Percentiles rank a stretch among this genome's conserved stretches.
phyloP scores from a whole-genome alignment of 2,888 invertebrate species.

The Mesodorylaimus sp. region DNA sequence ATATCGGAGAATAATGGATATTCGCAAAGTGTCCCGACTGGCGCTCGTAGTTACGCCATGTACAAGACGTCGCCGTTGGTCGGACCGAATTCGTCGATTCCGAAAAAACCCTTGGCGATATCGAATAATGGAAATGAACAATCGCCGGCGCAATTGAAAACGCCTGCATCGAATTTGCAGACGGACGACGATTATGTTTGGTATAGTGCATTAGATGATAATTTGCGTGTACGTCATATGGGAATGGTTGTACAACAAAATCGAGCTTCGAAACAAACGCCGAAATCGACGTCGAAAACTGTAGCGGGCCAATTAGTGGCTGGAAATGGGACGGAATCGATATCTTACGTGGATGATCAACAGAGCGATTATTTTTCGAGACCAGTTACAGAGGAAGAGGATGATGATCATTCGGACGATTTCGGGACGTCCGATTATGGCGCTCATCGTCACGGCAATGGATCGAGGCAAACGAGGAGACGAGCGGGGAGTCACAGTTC shows the following conservation, averaged over 20 bases:
- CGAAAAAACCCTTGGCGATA: not conserved
- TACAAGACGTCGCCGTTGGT: no score
- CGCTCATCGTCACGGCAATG: no score
- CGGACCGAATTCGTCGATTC: no score
- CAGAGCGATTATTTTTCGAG: no score
- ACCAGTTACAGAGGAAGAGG: no score
- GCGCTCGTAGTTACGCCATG: not conserved
- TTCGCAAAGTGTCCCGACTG: not conserved
- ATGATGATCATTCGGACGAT: no score
- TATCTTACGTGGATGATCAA: no score
- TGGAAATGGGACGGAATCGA: no score
- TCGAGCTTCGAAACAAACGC: conserved; percentile 1
- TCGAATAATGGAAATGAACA: not conserved
- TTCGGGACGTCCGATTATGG: no score
- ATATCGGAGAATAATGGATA: not conserved
- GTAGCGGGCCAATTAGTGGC: no score
- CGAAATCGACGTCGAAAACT: not conserved
- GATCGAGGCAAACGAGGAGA: no score
- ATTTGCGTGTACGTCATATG: not conserved
- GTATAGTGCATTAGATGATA: conserved; percentile 4
- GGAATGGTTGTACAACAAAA: conserved; percentile 2
- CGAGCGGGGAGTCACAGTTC: conserved; percentile 10
- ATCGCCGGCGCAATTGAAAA: not conserved
- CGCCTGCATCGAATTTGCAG: conserved; percentile 6
- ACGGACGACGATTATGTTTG: conserved; percentile 9